Conservation (phyloP, 2,113 vertebrate species). For the Chlorodrepanis virens region DNA sequence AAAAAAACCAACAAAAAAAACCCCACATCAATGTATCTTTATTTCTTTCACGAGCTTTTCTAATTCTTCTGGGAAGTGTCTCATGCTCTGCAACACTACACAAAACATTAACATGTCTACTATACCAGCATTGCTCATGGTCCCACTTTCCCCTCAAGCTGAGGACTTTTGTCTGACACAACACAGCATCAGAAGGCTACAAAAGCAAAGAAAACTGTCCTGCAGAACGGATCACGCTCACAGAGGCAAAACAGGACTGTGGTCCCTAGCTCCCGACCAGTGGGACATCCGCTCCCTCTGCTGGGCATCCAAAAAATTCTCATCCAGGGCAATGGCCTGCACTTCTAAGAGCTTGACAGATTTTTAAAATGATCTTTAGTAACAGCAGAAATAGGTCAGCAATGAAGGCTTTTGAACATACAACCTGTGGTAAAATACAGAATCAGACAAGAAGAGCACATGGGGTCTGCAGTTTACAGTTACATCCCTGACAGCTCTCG, state of each 20-base stretch:
- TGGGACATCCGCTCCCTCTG: constrained; percentile 36
- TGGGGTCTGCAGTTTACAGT: rapidly evolving
- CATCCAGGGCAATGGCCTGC: background rate
- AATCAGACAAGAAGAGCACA: background rate
- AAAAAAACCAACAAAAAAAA: background rate
- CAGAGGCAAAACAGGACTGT: rapidly evolving
- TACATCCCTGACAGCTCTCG: rapidly evolving
- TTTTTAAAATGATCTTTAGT: background rate
- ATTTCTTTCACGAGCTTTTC: background rate
- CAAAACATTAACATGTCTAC: background rate
- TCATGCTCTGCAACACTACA: background rate
- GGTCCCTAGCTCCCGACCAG: background rate
- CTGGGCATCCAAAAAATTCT: background rate
- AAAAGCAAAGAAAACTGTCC: background rate
- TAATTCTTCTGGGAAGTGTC: background rate
- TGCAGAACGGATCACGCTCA: rapidly evolving
- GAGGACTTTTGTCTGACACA: background rate
- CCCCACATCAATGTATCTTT: background rate
- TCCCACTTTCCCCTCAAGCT: background rate
- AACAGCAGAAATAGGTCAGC: background rate
- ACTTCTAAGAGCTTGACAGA: no score
- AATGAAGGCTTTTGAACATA: background rate
- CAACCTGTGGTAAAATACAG: background rate
- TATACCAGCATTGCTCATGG: background rate
- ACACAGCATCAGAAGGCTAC: background rate